Evolutionary conservation across 2,888 invertebrate genomes (phyloP).

Genomic region (Leptinotarsa haldemani): DNA sequence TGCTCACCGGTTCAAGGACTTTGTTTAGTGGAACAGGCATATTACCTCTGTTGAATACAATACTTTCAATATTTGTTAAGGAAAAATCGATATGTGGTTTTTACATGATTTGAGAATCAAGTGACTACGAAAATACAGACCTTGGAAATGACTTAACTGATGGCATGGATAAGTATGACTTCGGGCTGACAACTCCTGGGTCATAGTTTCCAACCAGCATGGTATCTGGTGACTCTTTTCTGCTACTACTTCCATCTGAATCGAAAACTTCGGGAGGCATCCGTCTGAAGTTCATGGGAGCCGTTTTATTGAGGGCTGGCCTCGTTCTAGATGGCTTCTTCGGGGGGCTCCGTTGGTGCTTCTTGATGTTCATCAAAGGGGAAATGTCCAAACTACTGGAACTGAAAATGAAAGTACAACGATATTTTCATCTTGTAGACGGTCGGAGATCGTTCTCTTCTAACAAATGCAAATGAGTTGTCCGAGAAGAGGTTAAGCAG

Average conservation of each 20-base stretch:
- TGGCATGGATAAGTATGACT: slow-evolving; percentile 88
- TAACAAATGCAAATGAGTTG: too few relatives aligned
- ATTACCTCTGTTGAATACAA: slow-evolving; percentile 68
- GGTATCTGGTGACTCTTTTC: slow-evolving; percentile 58
- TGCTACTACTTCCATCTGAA: slow-evolving; percentile 58
- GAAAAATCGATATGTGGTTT: neutral
- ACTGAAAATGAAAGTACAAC: slow-evolving; percentile 32
- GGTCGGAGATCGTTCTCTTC: neutral
- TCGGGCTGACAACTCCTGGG: slow-evolving; percentile 68
- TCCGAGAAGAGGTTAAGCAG: too few relatives aligned
- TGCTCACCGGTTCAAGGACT: slow-evolving; percentile 82
- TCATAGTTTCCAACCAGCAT: slow-evolving; percentile 54
- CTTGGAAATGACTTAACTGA: slow-evolving; percentile 87
- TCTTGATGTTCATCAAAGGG: slow-evolving; percentile 60
- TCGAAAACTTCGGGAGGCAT: slow-evolving; percentile 56
- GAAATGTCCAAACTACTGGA: slow-evolving; percentile 63
- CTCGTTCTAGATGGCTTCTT: slow-evolving; percentile 58
- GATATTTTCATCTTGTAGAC: neutral
- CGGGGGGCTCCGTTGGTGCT: slow-evolving; percentile 56
- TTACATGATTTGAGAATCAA: too few relatives aligned
- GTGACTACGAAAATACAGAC: slow-evolving; percentile 57
- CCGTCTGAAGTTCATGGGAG: slow-evolving; percentile 54
- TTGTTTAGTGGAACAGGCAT: slow-evolving; percentile 83
- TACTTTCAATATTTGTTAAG: neutral
- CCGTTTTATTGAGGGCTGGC: slow-evolving; percentile 62